Conservation (phyloP, 2,888 invertebrate genomes). For the Ormyrus labotus region DNA sequence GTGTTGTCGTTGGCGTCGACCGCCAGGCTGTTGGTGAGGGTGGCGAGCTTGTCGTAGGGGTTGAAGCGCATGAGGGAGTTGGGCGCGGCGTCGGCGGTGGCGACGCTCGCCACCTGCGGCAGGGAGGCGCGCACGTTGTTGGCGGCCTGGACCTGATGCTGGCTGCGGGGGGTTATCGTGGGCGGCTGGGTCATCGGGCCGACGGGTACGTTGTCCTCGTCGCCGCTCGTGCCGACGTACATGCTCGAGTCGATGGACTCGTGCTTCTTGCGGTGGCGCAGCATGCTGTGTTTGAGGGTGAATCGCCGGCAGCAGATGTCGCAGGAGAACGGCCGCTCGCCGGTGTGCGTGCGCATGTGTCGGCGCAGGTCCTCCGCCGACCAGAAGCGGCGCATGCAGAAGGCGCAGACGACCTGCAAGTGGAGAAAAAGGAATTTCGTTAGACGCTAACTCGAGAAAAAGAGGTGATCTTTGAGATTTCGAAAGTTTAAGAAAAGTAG, state of each 20-base stretch:
- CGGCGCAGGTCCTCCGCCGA: constrained; percentile 94
- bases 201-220: constrained; percentile 77
- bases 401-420: constrained; percentile 88
- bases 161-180: constrained; percentile 15
- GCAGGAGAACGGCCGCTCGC: constrained; percentile 94
- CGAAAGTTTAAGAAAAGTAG: not conserved
- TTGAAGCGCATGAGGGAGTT: constrained; percentile 68
- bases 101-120: constrained; percentile 69
- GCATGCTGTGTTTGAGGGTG: constrained; percentile 95
- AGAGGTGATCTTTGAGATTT: constrained; percentile 5
- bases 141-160: constrained; percentile 15
- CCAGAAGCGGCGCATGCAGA: constrained; percentile 96
- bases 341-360: constrained; percentile 96
- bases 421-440: constrained; percentile 17
- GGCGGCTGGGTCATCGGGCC: constrained; percentile 74
- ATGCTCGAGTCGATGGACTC: constrained; percentile 79
- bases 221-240: constrained; percentile 78
- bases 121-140: constrained; percentile 63
- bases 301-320: constrained; percentile 92
- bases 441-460: not conserved
- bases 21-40: constrained; percentile 58
- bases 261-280: constrained; percentile 94
- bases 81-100: constrained; percentile 71
- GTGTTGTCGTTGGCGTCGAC: constrained; percentile 76
- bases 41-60: constrained; percentile 70